These are phyloP conservation scores for Uropsilus gracilis DNA, from an alignment of 2,113 vertebrate species.

Conservation along the genomic window DNA sequence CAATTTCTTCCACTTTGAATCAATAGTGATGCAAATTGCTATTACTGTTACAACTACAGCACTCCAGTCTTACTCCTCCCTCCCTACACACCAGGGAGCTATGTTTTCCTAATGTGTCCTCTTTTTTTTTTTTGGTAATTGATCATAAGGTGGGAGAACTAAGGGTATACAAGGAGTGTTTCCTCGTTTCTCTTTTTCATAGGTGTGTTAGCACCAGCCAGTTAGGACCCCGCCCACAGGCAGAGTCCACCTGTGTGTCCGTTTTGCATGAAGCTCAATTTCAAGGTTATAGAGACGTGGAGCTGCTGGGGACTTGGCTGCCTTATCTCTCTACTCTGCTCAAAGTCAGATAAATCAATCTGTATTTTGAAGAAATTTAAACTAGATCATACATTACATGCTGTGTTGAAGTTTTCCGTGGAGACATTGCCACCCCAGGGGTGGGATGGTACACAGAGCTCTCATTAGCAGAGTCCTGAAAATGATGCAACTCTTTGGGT, in stretches of 20 bases:
- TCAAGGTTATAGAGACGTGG: background rate
- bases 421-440: background rate
- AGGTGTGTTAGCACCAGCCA: background rate
- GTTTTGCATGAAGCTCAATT: background rate
- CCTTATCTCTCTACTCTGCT: background rate
- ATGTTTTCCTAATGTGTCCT: background rate
- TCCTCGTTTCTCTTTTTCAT: background rate
- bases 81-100: background rate
- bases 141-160: no score
- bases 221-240: accelerated
- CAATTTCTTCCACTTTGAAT: background rate
- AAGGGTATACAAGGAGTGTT: no score
- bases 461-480: background rate
- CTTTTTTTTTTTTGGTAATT: background rate
- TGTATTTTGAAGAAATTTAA: constrained; percentile 12
- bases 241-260: background rate
- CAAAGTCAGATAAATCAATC: background rate
- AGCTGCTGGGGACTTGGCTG: background rate
- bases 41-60: background rate
- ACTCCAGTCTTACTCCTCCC: background rate
- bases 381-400: background rate
- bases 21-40: constrained; percentile 22
- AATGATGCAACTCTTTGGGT: background rate
- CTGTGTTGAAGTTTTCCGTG: background rate
- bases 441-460: background rate